Conservation (phyloP, 2,888 invertebrate genomes). For the Dolichopus griseipennis region DNA sequence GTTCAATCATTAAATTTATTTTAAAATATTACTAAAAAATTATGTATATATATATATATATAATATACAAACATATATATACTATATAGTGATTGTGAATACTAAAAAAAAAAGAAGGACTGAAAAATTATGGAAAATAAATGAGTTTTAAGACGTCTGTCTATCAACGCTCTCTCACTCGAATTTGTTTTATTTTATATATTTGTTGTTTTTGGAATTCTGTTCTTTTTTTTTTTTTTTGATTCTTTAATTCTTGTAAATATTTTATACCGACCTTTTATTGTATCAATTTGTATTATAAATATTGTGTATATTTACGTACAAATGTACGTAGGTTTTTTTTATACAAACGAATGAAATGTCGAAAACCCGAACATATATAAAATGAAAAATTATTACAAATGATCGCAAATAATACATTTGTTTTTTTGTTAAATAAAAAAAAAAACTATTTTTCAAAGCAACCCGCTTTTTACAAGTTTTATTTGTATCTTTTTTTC, state of each 20-base stretch:
- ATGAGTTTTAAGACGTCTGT: slow-evolving; percentile 27
- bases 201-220: too few relatives aligned
- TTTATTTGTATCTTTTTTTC: background rate
- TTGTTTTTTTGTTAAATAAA: slow-evolving; percentile 16
- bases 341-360: background rate
- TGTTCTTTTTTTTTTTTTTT: slow-evolving; percentile 16
- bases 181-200: too few relatives aligned
- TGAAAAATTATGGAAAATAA: slow-evolving; percentile 19
- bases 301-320: background rate
- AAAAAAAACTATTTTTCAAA: background rate
- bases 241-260: slow-evolving; percentile 14
- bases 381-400: slow-evolving; percentile 38
- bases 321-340: background rate
- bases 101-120: too few relatives aligned
- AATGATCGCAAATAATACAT: slow-evolving; percentile 45
- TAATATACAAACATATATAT: too few relatives aligned
- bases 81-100: too few relatives aligned
- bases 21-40: too few relatives aligned
- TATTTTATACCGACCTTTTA: slow-evolving; percentile 6
- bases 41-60: too few relatives aligned
- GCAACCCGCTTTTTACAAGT: background rate
- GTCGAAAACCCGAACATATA: background rate
- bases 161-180: slow-evolving; percentile 24
- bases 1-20: background rate
- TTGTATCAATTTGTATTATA: background rate